Percentiles rank a stretch among this genome's conserved stretches.
Evolutionary conservation across 2,888 invertebrate species (phyloP).

Genomic region (Torymus tubicola): DNA sequence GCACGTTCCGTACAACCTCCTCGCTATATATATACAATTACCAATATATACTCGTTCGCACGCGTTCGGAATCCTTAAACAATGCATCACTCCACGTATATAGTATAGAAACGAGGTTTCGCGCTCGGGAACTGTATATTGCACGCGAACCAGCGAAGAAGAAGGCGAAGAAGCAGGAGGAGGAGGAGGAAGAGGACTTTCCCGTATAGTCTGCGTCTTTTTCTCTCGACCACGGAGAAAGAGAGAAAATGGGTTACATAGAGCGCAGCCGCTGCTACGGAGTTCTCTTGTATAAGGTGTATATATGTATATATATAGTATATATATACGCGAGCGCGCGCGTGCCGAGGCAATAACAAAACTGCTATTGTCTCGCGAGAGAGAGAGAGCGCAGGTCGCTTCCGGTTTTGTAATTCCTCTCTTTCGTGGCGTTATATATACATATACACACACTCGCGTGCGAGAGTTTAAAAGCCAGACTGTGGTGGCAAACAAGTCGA

Average conservation of each 20-base stretch:
- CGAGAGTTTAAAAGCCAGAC: not conserved
- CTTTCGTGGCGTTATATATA: not conserved
- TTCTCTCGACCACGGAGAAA: slow-evolving; percentile 16
- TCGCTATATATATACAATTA: no score
- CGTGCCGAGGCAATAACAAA: slow-evolving; percentile 34
- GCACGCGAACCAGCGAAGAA: not conserved
- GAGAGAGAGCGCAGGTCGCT: slow-evolving; percentile 22
- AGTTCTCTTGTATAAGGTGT: not conserved
- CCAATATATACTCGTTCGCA: no score
- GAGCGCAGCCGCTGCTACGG: no score
- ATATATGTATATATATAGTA: not conserved
- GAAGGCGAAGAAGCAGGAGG: slow-evolving; percentile 12
- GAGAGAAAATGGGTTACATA: slow-evolving; percentile 38
- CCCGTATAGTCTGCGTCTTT: slow-evolving; percentile 35
- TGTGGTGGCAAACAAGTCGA: slow-evolving; percentile 17
- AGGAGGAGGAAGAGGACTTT: slow-evolving; percentile 20
- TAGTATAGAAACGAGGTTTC: no score
- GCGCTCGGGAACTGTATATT: no score
- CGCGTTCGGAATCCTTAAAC: no score
- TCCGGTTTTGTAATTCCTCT: slow-evolving; percentile 43
- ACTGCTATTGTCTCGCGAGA: slow-evolving; percentile 42
- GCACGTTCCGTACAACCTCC: no score
- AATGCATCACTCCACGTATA: no score
- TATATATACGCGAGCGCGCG: not conserved
- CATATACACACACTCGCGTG: not conserved